Evolutionary conservation across 2,113 vertebrate genomes (phyloP), one percentile per base, ranked within the genome.

Genomic region (Mastomys coucha): DNA sequence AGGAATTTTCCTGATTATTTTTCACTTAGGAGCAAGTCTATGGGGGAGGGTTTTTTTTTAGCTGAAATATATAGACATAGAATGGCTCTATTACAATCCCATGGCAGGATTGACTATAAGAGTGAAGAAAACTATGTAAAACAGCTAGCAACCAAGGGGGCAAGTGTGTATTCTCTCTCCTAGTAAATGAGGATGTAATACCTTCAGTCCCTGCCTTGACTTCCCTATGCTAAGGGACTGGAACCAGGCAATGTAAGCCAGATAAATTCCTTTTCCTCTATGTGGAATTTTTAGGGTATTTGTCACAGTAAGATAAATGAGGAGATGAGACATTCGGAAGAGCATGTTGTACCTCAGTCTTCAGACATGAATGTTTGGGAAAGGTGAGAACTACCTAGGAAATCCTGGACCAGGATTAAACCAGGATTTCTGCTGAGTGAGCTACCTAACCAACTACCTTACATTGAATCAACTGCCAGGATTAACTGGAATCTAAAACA

Each of bases 401-500:
- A 96, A 81, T 39, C 36, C 33, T 80, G 26, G 36, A 42, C 1
- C n/a, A n/a, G n/a, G n/a, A 20, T 80, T 63, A 85, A 75, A 19
- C 5, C n/a, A 70, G 19, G 19, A n/a, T 24, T 16, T 92, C 13
- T 85, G 42, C 17, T 84, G 26, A 85, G 28, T 69, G 12, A 60
- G 26, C 36, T 19, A 65, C 33, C 72, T 58, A 22, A 76, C n/a
- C 58, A n/a, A n/a, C n/a, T n/a, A n/a, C 16, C 12, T 81, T 36
- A 36, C 49, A n/a, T 75, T 76, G 51, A 26, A 33, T 76, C 22
- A 77, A 33, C 8, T 51, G 13, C 19, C 75, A 78, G n/a, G 2
- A 60, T 93, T 93, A 53, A 91, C 77, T 86, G 51, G 26, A 89
- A 77, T 33, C 65, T 95, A 85, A 92, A 77, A 39, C n/a, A 94